phyloP scores from a whole-genome alignment of 2,797 vertebrate genomes.

The Coregonus suidteri region DNA sequence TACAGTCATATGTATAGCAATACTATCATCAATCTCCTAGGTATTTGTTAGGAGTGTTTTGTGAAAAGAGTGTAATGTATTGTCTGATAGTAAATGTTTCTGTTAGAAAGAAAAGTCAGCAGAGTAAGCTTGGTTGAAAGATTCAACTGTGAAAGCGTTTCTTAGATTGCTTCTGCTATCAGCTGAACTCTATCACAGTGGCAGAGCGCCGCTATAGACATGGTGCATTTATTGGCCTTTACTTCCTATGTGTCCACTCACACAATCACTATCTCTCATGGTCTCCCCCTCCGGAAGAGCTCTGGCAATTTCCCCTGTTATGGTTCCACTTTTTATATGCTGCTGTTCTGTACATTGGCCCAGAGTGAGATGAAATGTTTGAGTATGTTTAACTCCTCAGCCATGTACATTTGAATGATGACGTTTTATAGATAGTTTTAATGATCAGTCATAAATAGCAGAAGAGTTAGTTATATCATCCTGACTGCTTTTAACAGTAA shows the following conservation, averaged over 20 bases:
- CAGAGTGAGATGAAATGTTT: neutral
- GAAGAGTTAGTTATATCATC: neutral
- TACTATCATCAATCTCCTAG: conserved; percentile 37
- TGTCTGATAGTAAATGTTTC: conserved; percentile 17
- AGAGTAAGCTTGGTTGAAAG: conserved; percentile 33
- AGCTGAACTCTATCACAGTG: conserved; percentile 46
- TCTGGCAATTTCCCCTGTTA: conserved; percentile 43
- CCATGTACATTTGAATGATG: neutral
- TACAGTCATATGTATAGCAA: conserved; percentile 35
- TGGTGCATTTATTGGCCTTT: conserved; percentile 56
- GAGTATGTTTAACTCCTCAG: neutral
- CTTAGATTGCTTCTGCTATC: conserved; percentile 55
- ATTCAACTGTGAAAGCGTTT: conserved; percentile 56
- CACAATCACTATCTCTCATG: conserved; percentile 33
- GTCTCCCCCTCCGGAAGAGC: conserved; percentile 34
- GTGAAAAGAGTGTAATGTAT: neutral
- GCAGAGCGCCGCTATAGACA: conserved; percentile 49
- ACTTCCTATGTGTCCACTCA: conserved; percentile 31
- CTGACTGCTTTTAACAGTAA: conserved; percentile 2
- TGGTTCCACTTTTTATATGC: conserved; percentile 34
- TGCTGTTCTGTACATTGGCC: conserved; percentile 15
- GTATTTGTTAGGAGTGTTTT: neutral
- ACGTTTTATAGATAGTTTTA: conserved; percentile 6
- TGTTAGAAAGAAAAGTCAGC: conserved; percentile 24
- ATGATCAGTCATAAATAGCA: neutral